phyloP scores from a whole-genome alignment of 2,888 invertebrate species.

The Pollenia amentaria region DNA sequence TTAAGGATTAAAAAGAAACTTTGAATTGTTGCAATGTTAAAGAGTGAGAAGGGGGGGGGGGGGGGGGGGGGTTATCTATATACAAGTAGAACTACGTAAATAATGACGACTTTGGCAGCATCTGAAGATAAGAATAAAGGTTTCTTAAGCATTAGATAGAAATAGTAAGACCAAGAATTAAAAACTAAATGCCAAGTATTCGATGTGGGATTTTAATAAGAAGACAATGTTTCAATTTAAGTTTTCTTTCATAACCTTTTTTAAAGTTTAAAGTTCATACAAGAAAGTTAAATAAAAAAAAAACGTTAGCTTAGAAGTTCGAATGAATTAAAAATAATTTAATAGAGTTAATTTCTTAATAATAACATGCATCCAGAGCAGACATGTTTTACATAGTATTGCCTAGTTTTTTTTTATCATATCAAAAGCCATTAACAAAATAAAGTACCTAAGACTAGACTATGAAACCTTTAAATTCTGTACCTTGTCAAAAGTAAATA shows the following conservation, averaged over 20 bases:
- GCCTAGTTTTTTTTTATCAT: background rate
- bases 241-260: constrained; percentile 79
- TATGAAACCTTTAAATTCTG: no score
- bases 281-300: background rate
- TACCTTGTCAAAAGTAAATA: no score
- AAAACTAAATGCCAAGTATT: constrained; percentile 42
- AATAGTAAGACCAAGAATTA: constrained; percentile 30
- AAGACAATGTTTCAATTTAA: constrained; percentile 35
- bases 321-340: background rate
- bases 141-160: constrained; percentile 8
- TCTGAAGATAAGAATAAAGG: constrained; percentile 33
- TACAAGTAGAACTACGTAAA: constrained; percentile 5
- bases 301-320: constrained; percentile 12
- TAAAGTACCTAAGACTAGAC: no score
- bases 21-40: constrained; percentile 64
- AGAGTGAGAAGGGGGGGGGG: no score
- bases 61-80: constrained; percentile 1
- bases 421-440: no score
- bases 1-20: constrained; percentile 70
- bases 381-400: background rate
- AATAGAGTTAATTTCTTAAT: background rate
- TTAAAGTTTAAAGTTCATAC: constrained; percentile 82
- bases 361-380: background rate
- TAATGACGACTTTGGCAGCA: constrained; percentile 33
- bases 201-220: constrained; percentile 17